These are phyloP conservation scores for Galago senegalensis DNA, from an alignment of 2,797 vertebrate genomes.

Conservation along the genomic window DNA sequence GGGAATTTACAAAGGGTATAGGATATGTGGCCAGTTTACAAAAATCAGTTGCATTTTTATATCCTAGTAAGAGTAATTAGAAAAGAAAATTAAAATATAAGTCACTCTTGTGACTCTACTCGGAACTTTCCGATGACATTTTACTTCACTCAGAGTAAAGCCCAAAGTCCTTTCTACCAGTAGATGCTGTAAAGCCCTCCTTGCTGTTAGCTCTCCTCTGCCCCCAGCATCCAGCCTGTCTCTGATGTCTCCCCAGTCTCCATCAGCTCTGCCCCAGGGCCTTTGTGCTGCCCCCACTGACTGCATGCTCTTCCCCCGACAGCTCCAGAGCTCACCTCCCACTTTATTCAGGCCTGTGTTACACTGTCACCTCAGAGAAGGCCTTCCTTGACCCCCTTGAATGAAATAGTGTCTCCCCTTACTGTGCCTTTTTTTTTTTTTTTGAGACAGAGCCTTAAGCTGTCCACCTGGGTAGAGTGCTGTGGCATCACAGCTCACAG, in stretches of 20 bases:
- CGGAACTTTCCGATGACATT: neutral
- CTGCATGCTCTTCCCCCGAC: neutral
- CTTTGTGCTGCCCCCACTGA: neutral
- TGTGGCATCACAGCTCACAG: too few relatives aligned
- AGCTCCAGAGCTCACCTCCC: neutral
- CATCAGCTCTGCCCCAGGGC: neutral
- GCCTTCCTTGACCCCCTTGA: neutral
- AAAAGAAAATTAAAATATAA: neutral
- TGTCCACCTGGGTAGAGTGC: too few relatives aligned
- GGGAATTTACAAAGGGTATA: neutral
- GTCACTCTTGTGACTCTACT: neutral
- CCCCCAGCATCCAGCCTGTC: rapidly evolving
- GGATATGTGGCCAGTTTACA: neutral
- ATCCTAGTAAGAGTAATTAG: neutral
- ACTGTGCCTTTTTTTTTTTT: neutral
- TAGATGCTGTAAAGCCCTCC: neutral
- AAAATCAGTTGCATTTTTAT: slow-evolving; percentile 5
- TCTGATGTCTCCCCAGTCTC: neutral
- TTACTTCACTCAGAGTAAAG: neutral
- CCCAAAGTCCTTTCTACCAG: neutral
- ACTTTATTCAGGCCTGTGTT: neutral
- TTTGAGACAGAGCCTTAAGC: too few relatives aligned
- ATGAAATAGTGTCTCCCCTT: neutral
- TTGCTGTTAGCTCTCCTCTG: neutral
- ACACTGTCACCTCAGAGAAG: neutral